phyloP scores from a whole-genome alignment of 2,888 invertebrate genomes.

The Calameuta pallipes region DNA sequence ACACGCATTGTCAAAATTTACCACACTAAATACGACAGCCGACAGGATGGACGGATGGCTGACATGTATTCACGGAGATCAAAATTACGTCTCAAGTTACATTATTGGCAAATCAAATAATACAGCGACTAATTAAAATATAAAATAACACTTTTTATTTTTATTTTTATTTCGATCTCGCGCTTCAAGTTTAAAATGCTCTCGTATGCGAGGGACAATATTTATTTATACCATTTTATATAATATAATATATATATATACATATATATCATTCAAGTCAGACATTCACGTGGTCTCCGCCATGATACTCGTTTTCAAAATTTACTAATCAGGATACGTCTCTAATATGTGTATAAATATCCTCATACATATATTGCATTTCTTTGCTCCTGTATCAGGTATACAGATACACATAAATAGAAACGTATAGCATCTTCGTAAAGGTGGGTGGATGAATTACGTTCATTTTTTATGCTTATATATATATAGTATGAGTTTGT shows the following conservation, averaged over 20 bases:
- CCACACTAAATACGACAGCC: conserved; percentile 38
- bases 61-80: conserved; percentile 22
- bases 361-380: neutral
- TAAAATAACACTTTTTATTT: neutral
- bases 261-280: conserved; percentile 12
- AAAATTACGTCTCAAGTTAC: neutral
- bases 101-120: neutral
- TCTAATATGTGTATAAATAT: neutral
- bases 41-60: conserved; percentile 60
- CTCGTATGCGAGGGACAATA: neutral
- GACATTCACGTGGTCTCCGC: neutral
- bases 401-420: conserved; percentile 37
- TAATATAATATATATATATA: conserved; percentile 21
- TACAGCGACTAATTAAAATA: neutral
- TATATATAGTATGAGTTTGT: no score
- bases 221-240: conserved; percentile 5
- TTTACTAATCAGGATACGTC: neutral
- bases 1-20: neutral
- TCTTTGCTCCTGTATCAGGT: neutral
- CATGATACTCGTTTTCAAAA: neutral
- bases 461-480: neutral
- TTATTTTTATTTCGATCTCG: neutral
- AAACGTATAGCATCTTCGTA: conserved; percentile 45
- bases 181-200: neutral
- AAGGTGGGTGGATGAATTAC: neutral